A percentile compares a stretch with the other conserved stretches of the same genome.
phyloP scores from a whole-genome alignment of 2,797 vertebrate species.

The Cynodonichthys magdalenae region DNA sequence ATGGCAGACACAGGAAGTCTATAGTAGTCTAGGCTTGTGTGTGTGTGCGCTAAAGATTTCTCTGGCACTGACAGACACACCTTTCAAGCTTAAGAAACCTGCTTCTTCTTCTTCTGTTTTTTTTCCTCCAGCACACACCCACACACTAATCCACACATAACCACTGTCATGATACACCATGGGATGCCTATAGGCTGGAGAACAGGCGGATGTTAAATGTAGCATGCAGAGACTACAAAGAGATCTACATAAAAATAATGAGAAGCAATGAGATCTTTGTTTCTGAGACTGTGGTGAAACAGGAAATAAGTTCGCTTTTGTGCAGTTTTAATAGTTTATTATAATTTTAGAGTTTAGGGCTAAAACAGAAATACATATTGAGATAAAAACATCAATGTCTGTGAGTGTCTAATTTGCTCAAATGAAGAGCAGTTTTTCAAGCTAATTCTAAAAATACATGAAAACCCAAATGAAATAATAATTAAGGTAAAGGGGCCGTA shows the following conservation, averaged over 20 bases:
- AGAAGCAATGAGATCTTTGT: no score
- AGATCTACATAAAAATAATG: conserved; percentile 24
- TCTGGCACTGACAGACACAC: conserved; percentile 27
- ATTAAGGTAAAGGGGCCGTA: no score
- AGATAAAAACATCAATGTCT: background rate
- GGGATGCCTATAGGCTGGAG: conserved; percentile 33
- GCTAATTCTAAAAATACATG: background rate
- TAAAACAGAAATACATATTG: background rate
- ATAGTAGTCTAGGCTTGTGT: conserved; percentile 15
- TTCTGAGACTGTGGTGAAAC: conserved; percentile 4
- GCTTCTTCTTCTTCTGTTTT: conserved; percentile 13
- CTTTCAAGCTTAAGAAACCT: conserved; percentile 35
- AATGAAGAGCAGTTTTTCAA: background rate
- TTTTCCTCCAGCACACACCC: conserved; percentile 20
- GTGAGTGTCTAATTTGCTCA: no score
- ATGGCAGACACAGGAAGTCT: conserved; percentile 56
- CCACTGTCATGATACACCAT: conserved; percentile 25
- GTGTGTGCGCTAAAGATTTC: conserved; percentile 11
- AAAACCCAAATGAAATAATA: background rate
- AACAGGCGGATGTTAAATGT: conserved; percentile 51
- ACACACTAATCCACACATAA: conserved; percentile 20
- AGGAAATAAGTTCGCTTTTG: background rate
- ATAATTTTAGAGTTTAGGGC: background rate
- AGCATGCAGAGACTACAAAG: conserved; percentile 27
- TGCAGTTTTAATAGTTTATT: background rate